Evolutionary conservation across 2,888 invertebrate genomes (phyloP).

Genomic region (Nomada ruficornis): DNA sequence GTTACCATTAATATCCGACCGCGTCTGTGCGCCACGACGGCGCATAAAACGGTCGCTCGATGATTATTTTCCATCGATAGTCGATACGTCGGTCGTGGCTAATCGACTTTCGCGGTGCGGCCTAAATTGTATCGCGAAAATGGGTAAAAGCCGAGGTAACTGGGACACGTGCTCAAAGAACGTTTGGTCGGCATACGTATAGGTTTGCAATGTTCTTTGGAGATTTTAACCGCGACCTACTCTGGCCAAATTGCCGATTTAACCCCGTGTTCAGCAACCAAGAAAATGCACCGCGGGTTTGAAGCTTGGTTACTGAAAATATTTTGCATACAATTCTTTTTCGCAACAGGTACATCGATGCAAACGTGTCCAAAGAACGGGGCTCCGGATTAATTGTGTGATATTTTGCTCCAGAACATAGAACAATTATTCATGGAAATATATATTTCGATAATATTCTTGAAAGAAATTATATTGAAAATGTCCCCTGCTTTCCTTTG

Average conservation of each 20-base stretch:
- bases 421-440: neutral
- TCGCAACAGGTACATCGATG: too few relatives aligned
- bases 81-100: conserved; percentile 16
- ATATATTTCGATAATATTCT: too few relatives aligned
- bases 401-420: neutral
- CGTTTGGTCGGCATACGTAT: neutral
- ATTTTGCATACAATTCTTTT: too few relatives aligned
- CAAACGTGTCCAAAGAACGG: neutral
- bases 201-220: neutral
- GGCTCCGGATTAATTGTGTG: neutral
- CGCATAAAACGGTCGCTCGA: conserved; percentile 22
- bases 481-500: too few relatives aligned
- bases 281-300: too few relatives aligned
- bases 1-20: conserved; percentile 34
- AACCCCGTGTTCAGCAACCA: too few relatives aligned
- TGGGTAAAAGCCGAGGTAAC: neutral
- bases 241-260: neutral
- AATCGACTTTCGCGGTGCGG: conserved; percentile 25
- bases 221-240: too few relatives aligned
- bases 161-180: neutral
- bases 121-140: neutral
- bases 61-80: conserved; percentile 51
- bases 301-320: too few relatives aligned
- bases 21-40: neutral
- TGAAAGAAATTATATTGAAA: too few relatives aligned